Percentiles rank a stretch among this genome's conserved stretches.
phyloP scores from a whole-genome alignment of 2,113 vertebrate genomes.

The Sorex araneus region DNA sequence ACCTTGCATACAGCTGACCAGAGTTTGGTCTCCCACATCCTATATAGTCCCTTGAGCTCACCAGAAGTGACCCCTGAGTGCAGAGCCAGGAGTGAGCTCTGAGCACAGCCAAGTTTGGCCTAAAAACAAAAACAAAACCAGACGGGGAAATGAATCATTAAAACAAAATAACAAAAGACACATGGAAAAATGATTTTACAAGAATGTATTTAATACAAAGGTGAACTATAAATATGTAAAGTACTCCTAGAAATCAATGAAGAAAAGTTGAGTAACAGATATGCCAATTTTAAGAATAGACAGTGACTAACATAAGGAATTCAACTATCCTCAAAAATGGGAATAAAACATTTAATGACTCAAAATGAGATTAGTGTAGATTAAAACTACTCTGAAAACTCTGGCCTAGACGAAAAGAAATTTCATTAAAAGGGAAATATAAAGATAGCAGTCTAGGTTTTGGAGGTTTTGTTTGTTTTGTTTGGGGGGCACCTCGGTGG shows the following conservation, averaged over 20 bases:
- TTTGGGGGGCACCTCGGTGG: no score
- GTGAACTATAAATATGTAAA: constrained; percentile 12
- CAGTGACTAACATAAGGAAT: constrained; percentile 19
- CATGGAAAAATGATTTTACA: neutral
- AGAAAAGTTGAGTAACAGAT: constrained; percentile 25
- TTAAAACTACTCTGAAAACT: constrained; percentile 48
- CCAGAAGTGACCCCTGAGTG: no score
- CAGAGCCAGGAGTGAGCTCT: no score
- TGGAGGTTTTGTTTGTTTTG: no score
- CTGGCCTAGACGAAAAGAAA: constrained; percentile 1
- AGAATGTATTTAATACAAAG: constrained; percentile 41
- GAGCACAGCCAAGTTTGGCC: no score
- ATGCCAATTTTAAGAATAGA: constrained; percentile 13
- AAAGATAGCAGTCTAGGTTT: neutral
- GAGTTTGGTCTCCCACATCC: no score
- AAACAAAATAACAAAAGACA: constrained; percentile 1
- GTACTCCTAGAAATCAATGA: neutral
- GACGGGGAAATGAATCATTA: neutral
- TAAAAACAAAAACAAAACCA: constrained; percentile 37
- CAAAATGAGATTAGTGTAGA: constrained; percentile 4
- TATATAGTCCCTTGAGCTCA: no score
- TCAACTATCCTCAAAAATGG: neutral
- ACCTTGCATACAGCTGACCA: no score
- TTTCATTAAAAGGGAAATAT: neutral
- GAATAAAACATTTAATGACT: neutral